phyloP scores from a whole-genome alignment of 2,113 vertebrate species.

The Notarius lentiginosus region DNA sequence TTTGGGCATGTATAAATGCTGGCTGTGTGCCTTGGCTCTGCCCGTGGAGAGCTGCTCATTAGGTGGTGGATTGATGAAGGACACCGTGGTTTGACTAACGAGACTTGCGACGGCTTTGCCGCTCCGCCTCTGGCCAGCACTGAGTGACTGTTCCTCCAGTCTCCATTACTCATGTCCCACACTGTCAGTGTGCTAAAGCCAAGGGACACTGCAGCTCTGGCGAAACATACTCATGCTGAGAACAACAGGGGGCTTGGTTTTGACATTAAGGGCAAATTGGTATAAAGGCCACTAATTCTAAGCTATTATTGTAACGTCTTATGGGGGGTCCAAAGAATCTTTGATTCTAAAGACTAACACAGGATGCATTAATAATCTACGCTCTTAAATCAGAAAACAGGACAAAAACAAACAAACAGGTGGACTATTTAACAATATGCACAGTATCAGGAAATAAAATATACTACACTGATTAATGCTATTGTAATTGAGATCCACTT shows the following conservation, averaged over 20 bases:
- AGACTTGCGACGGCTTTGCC: constrained; percentile 38
- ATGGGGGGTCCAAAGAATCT: not conserved
- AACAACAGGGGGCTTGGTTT: not conserved
- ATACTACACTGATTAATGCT: not conserved
- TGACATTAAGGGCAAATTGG: not conserved
- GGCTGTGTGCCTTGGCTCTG: constrained; percentile 24
- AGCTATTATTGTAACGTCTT: not conserved
- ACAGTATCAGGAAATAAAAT: not conserved
- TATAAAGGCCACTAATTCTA: not conserved
- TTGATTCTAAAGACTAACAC: not conserved
- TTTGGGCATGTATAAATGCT: not conserved
- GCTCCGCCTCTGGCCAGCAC: constrained; percentile 31
- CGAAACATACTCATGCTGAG: not conserved
- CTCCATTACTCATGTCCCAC: constrained; percentile 43
- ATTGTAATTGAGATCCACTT: not conserved
- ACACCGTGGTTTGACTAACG: constrained; percentile 48
- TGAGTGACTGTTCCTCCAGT: constrained; percentile 33
- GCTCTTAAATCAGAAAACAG: not conserved
- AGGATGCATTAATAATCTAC: not conserved
- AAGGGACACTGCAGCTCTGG: not conserved
- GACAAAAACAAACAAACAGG: not conserved
- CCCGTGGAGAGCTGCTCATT: constrained; percentile 29
- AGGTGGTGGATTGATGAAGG: constrained; percentile 49
- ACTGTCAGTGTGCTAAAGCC: not conserved
- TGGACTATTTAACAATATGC: not conserved